A percentile compares a stretch with the other conserved stretches of the same genome.
These are phyloP conservation scores for Lethocerus indicus DNA, from an alignment of 1,140 invertebrate species.

Conservation along the genomic window DNA sequence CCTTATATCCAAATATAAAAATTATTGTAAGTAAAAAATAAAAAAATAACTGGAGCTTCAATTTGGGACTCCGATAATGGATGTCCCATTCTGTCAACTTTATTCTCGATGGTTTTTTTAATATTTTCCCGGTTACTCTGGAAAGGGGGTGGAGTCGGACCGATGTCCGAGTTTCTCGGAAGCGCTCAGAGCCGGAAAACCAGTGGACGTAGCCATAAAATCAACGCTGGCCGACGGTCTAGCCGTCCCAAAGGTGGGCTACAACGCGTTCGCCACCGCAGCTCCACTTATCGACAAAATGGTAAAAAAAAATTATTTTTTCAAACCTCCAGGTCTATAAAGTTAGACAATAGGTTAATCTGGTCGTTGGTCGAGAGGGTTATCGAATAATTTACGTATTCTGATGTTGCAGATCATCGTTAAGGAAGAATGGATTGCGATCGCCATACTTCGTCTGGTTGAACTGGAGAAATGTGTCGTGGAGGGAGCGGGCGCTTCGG, in stretches of 20 bases:
- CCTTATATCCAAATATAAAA: conserved; percentile 56
- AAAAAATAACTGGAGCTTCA: not conserved
- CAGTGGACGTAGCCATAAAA: conserved; percentile 43
- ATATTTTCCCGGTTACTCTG: too few relatives aligned
- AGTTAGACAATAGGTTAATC: too few relatives aligned
- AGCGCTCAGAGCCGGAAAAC: conserved; percentile 53
- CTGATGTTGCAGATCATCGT: conserved; percentile 49
- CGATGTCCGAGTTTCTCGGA: conserved; percentile 66
- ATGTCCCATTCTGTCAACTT: not conserved
- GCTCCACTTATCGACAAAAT: conserved; percentile 64
- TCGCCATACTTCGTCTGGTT: conserved; percentile 69
- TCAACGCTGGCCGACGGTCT: conserved; percentile 82
- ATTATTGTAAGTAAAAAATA: conserved; percentile 41
- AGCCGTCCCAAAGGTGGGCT: conserved; percentile 75
- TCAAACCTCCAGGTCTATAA: not conserved
- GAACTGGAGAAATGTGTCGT: conserved; percentile 87
- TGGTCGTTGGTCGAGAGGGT: too few relatives aligned
- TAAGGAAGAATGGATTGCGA: conserved; percentile 71
- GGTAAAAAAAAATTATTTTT: conserved; percentile 25
- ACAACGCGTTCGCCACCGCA: conserved; percentile 71
- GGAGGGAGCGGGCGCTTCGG: conserved; percentile 79
- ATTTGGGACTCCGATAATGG: not conserved
- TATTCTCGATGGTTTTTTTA: not conserved
- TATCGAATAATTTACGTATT: too few relatives aligned
- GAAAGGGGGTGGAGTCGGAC: conserved; percentile 80